Conservation (phyloP, 2,888 invertebrate genomes). For the Nebria brevicollis region DNA sequence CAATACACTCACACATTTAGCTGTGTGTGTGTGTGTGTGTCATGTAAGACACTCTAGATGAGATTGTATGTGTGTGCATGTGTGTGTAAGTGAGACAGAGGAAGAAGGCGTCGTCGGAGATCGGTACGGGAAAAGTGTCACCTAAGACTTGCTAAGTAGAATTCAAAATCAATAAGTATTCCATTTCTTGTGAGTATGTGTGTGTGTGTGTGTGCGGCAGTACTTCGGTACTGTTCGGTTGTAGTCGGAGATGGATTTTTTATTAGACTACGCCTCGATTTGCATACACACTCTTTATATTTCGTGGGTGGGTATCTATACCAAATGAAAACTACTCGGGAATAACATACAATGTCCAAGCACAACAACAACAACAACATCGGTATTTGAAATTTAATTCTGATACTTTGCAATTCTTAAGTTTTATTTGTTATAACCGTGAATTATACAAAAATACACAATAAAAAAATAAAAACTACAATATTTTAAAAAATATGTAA, state of each 20-base stretch:
- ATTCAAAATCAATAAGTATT: constrained; percentile 64
- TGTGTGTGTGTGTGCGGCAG: constrained; percentile 55
- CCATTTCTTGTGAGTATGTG: constrained; percentile 56
- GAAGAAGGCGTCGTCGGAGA: constrained; percentile 30
- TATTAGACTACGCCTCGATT: constrained; percentile 60
- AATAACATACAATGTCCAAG: background rate
- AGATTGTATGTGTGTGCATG: constrained; percentile 4
- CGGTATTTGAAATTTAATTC: too few relatives aligned
- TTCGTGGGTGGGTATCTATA: constrained; percentile 36
- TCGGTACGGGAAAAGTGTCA: constrained; percentile 58
- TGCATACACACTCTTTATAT: constrained; percentile 56
- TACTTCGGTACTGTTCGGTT: constrained; percentile 58
- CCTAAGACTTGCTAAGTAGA: constrained; percentile 62
- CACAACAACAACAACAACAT: background rate
- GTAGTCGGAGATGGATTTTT: constrained; percentile 61
- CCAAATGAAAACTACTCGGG: background rate
- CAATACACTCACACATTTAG: background rate
- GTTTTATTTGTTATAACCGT: too few relatives aligned
- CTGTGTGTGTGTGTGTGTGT: background rate
- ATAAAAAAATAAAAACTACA: too few relatives aligned
- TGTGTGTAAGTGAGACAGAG: constrained; percentile 23
- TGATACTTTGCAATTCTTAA: too few relatives aligned
- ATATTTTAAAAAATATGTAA: too few relatives aligned
- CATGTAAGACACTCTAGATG: background rate
- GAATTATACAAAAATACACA: too few relatives aligned